Conservation (phyloP, 2,113 vertebrate species). For the Syngnathus scovelli region DNA sequence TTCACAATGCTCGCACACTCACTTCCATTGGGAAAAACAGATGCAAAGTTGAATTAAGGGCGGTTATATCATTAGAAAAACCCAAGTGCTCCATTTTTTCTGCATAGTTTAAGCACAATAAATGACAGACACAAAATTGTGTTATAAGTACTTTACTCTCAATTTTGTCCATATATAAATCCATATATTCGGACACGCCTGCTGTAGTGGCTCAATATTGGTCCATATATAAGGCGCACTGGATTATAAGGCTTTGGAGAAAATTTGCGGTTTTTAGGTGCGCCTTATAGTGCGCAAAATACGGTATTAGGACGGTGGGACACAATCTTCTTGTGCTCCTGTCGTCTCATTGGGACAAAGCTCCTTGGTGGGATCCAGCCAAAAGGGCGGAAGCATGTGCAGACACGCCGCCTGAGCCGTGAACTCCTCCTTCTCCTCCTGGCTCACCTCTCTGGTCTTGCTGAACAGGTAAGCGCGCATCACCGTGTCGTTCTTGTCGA, state of each 20-base stretch:
- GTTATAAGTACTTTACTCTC: background rate
- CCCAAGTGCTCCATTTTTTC: background rate
- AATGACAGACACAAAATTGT: background rate
- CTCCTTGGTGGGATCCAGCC: constrained; percentile 32
- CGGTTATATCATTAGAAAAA: background rate
- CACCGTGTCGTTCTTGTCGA: background rate
- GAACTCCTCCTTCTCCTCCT: constrained; percentile 31
- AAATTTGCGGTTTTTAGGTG: too few species aligned
- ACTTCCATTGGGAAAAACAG: background rate
- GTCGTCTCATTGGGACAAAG: constrained; percentile 26
- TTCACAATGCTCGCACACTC: constrained; percentile 4
- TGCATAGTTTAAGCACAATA: background rate
- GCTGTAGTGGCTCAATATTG: too few species aligned
- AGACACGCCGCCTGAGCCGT: constrained; percentile 31
- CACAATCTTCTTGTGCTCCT: background rate
- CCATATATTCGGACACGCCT: too few species aligned
- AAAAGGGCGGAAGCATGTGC: constrained; percentile 3
- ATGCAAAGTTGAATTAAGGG: background rate
- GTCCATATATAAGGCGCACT: too few species aligned
- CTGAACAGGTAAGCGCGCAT: constrained; percentile 34
- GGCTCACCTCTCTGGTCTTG: constrained; percentile 28
- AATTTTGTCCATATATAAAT: too few species aligned
- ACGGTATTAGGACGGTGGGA: background rate
- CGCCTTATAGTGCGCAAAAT: too few species aligned
- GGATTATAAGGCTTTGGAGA: too few species aligned